Base-by-base conservation (phyloP, 1,140 invertebrate species). In the Parasteatoda tepidariorum region DNA sequence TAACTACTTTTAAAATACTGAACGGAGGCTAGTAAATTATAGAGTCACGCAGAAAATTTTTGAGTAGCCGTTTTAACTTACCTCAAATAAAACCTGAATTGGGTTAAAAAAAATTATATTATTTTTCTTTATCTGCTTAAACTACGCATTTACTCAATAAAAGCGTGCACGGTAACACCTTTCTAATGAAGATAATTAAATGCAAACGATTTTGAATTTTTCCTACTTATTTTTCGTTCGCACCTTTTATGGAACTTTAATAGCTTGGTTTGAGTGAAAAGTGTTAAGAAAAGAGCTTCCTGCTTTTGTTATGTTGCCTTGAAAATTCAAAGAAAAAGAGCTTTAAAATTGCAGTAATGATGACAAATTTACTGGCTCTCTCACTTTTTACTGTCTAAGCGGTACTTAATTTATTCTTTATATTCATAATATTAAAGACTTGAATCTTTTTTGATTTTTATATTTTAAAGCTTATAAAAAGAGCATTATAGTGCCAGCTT, bases 121-220 rank as follows among this genome's bases (percentile, higher is more conserved):
- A n/a, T n/a, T n/a, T n/a, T n/a, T n/a, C n/a, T n/a, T n/a, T n/a
- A n/a, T n/a, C n/a, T n/a, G n/a, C n/a, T n/a, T n/a, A n/a, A n/a
- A n/a, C 38, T 9, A 48, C 1, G 9, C 38, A 18, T 48, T 48
- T 48, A 48, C 18, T 18, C 9, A 18, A 48, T 18, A 66, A 76
- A 78, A 67, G 24, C 75, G 75, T 78, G 75, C 54, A 66, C 30
- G 62, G 75, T 28, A 28, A 78, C 75, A 78, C 75, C 75, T 78
- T 28, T 67, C 2, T 78, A 66, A 78, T 78, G 48, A 24, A 55
- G n/a, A 31, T 78, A 78, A 78, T 78, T 78, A 78, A 78, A 78
- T 78, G 75, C 62, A 68, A 68, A 68, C 26, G 22, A 28, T 24
- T 59, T 59, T 59, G 9, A 22, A 7, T n/a, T n/a, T 48, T 59